Evolutionary conservation across 2,797 vertebrate species (phyloP).

Genomic region (Avahi laniger): DNA sequence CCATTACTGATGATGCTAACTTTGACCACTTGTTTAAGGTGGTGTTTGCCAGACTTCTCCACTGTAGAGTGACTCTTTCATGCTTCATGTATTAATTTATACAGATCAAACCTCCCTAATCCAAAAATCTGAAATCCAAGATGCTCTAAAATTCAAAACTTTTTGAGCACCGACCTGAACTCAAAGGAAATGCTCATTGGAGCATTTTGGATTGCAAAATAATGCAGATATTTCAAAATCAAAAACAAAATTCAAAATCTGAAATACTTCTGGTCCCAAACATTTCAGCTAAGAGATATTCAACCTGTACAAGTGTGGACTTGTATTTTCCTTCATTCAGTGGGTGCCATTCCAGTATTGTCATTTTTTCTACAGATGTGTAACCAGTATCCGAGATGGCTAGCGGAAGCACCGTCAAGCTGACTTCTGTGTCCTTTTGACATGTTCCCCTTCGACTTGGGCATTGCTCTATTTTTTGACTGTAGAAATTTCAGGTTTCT

Average conservation of each 20-base stretch:
- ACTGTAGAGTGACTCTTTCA: not conserved
- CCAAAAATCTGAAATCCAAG: not conserved
- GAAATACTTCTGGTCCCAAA: not conserved
- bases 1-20: rapidly evolving
- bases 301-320: not conserved
- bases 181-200: not conserved
- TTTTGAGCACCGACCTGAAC: not conserved
- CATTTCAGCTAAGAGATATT: not conserved
- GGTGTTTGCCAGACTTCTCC: not conserved
- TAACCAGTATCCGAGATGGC: not conserved
- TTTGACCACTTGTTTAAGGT: not conserved
- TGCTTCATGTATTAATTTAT: not conserved
- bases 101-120: not conserved
- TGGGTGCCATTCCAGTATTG: not conserved
- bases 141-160: not conserved
- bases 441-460: too few relatives aligned
- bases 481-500: not conserved
- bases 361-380: not conserved
- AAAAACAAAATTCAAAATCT: not conserved
- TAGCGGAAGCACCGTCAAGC: not conserved
- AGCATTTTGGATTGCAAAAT: not conserved
- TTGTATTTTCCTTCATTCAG: not conserved
- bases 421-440: not conserved
- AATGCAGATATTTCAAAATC: not conserved
- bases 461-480: not conserved